Percentiles rank a stretch among this genome's conserved stretches.
phyloP scores from a whole-genome alignment of 2,113 vertebrate genomes.

The Leucopsar rothschildi region DNA sequence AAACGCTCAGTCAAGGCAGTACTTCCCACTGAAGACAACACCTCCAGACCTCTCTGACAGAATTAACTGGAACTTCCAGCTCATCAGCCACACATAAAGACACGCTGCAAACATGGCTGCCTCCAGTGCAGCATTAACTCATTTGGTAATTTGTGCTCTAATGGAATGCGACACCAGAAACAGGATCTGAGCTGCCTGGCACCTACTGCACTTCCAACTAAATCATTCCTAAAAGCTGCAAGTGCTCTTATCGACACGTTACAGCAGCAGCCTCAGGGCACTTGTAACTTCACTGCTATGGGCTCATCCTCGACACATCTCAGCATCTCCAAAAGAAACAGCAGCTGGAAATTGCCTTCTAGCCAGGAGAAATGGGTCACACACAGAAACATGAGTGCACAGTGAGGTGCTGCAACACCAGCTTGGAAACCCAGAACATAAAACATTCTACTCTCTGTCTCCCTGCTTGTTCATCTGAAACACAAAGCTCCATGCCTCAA shows the following conservation, averaged over 20 bases:
- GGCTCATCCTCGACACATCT: not conserved
- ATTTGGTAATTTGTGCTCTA: not conserved
- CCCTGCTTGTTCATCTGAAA: not conserved
- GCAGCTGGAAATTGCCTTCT: not conserved
- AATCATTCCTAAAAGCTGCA: not conserved
- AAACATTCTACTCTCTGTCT: accelerated
- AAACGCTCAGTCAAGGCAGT: not conserved
- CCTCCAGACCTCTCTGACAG: not conserved
- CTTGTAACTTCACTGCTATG: not conserved
- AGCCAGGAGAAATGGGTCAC: not conserved
- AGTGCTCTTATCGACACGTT: not conserved
- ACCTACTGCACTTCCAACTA: not conserved
- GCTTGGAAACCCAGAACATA: not conserved
- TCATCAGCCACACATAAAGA: not conserved
- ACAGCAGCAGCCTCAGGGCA: not conserved
- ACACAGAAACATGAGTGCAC: accelerated
- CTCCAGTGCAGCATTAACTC: not conserved
- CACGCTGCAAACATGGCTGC: not conserved
- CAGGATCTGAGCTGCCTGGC: not conserved
- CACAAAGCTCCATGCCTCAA: not conserved
- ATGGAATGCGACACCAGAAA: conserved; percentile 10
- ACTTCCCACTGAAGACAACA: not conserved
- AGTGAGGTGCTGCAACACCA: not conserved
- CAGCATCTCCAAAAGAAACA: not conserved
- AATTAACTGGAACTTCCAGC: conserved; percentile 31